Base-by-base conservation (phyloP, 2,113 vertebrate genomes). In the Grantiella picta region DNA sequence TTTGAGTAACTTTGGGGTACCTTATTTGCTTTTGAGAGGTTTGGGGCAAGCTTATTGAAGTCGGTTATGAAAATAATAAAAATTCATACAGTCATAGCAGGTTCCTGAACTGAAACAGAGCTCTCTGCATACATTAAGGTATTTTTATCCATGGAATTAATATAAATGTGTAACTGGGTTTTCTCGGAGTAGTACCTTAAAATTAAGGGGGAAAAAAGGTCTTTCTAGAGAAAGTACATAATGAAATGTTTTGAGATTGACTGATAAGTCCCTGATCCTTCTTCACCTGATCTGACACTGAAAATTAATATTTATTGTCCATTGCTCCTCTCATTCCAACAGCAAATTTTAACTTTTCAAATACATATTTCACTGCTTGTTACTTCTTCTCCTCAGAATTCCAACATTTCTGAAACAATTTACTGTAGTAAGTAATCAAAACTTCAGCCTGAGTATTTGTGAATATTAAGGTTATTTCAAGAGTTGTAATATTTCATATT, bases 91-190 rank as follows among this genome's bases (percentile, higher is more conserved):
- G 61, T 76, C 31, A 45, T 28, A 72, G 18, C 24, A 94, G 36
- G 25, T 82, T 91, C 87, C 50, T 91, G 87, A 95, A 90, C 81
- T 87, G 94, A 91, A 92, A 90, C 45, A 61, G 84, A 92, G 85
- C 23, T 85, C 73, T 47, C 70, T 94, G 64, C 38, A 66, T 40
- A 59, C 5, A 70, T 82, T 27, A 56, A 82, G 27, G 20, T 86
- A 85, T 66, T 88, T 90, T 82, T 80, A 72, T 25, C 61, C 17
- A 47, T 4, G 45, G 40, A 64, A 61, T 53, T 65, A 83, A 42
- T 80, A 13, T 20, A 82, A 79, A 12, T 47, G 45, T 81, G 29
- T 21, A 82, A 90, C 18, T 72, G 36, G 4, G 24, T 64, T 72
- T 76, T 69, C 53, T 72, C 45, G 36, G 23, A 54, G 35, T 4